phyloP scores from a whole-genome alignment of 2,888 invertebrate genomes.

The Aethes cnicana region DNA sequence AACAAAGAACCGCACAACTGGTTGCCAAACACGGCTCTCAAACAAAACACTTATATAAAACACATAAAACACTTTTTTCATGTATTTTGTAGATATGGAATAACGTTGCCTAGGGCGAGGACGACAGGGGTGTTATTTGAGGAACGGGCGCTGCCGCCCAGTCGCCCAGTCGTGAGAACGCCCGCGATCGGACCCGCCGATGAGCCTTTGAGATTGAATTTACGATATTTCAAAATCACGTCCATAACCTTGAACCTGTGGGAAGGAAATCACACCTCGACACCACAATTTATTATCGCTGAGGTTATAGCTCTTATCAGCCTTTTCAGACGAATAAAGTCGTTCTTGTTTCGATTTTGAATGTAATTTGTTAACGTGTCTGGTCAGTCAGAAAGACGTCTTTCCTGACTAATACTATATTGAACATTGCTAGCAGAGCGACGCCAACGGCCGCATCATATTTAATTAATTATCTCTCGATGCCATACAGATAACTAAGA shows the following conservation, averaged over 20 bases:
- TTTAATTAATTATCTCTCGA: slow-evolving; percentile 40
- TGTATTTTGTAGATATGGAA: slow-evolving; percentile 21
- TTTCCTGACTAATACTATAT: too few species aligned
- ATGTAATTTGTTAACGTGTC: too few species aligned
- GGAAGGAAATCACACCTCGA: slow-evolving; percentile 66
- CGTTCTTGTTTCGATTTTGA: not conserved
- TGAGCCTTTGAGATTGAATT: slow-evolving; percentile 70
- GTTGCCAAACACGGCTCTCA: slow-evolving; percentile 68
- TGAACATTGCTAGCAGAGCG: not conserved
- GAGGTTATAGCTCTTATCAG: slow-evolving; percentile 23
- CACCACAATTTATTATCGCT: slow-evolving; percentile 42
- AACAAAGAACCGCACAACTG: slow-evolving; percentile 72
- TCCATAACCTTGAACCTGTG: slow-evolving; percentile 73
- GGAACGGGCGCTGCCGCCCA: slow-evolving; percentile 35
- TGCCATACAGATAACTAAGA: slow-evolving; percentile 34
- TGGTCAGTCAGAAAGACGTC: too few species aligned
- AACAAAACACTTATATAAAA: slow-evolving; percentile 65
- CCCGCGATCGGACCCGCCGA: slow-evolving; percentile 56
- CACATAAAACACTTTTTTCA: slow-evolving; percentile 48
- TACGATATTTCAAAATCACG: slow-evolving; percentile 76
- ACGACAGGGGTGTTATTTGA: slow-evolving; percentile 36
- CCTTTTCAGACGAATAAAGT: slow-evolving; percentile 5
- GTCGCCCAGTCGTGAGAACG: slow-evolving; percentile 69
- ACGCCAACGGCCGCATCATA: slow-evolving; percentile 38
- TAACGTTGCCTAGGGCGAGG: slow-evolving; percentile 31